These are phyloP conservation scores for Streptopelia turtur DNA, from an alignment of 2,797 vertebrate genomes.

Conservation along the genomic window DNA sequence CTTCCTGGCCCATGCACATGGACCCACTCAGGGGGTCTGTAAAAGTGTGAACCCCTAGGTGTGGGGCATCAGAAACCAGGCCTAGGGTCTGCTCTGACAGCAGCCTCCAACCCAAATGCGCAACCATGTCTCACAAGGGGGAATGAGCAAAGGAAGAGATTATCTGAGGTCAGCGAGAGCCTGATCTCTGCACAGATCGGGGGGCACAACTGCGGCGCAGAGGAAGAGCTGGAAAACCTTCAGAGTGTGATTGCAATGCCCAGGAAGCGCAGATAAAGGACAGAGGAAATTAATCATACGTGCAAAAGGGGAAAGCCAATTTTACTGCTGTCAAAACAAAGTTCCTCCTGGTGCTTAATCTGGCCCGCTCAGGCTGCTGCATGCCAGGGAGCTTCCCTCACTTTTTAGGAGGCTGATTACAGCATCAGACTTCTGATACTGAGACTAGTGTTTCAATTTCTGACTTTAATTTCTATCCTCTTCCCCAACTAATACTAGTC, in stretches of 20 bases:
- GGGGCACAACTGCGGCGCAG: accelerated
- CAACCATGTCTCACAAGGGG: accelerated
- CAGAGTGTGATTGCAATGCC: background rate
- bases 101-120: background rate
- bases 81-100: background rate
- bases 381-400: background rate
- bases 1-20: accelerated
- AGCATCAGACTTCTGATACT: background rate
- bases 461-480: background rate
- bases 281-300: background rate
- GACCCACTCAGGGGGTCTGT: accelerated
- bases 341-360: background rate
- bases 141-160: background rate
- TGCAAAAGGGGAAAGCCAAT: background rate
- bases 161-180: background rate
- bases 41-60: background rate
- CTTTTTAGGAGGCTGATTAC: background rate
- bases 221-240: background rate
- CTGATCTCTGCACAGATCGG: accelerated
- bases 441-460: background rate
- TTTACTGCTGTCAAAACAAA: background rate
- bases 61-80: accelerated
- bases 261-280: background rate
- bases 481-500: background rate
- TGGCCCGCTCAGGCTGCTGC: background rate